Conservation (phyloP, 2,113 vertebrate genomes). For the Cepphus grylle region DNA sequence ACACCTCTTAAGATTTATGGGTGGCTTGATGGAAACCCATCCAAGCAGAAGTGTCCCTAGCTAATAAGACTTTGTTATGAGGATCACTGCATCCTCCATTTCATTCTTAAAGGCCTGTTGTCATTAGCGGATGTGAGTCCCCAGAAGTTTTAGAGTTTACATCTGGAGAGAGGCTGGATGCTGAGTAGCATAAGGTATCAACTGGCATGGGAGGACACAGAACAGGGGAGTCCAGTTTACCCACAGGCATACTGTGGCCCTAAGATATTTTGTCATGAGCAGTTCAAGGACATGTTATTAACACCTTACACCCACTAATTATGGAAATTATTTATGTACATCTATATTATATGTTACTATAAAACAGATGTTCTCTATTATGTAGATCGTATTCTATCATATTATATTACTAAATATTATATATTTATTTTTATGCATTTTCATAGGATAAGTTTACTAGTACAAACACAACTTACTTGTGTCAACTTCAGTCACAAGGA, state of each 20-base stretch:
- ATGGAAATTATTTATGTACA: not conserved
- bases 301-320: not conserved
- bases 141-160: not conserved
- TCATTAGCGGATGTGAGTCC: not conserved
- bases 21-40: not conserved
- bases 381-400: not conserved
- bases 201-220: not conserved
- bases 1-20: not conserved
- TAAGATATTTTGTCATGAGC: not conserved
- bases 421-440: not conserved
- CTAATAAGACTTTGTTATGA: not conserved
- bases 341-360: not conserved
- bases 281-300: not conserved
- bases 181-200: not conserved
- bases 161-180: not conserved
- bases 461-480: conserved; percentile 81
- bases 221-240: not conserved
- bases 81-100: not conserved
- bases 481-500: conserved; percentile 91
- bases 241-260: not conserved
- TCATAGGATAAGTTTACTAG: not conserved
- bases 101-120: not conserved
- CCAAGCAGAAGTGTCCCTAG: not conserved
- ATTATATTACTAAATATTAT: not conserved
- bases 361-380: not conserved